phyloP scores from a whole-genome alignment of 2,113 vertebrate genomes.

The Malurus cyaneus region DNA sequence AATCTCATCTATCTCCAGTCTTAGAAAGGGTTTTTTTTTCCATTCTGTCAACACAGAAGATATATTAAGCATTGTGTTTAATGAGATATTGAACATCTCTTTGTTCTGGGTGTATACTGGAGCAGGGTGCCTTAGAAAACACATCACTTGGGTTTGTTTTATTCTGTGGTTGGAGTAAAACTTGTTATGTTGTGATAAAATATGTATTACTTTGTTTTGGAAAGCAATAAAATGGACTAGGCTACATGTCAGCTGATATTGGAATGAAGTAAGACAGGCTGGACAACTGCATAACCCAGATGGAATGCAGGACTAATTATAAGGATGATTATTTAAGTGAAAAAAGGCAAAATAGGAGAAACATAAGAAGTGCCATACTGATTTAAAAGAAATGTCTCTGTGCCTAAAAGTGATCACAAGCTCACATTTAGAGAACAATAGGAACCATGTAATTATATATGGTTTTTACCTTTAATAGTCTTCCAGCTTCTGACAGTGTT shows the following conservation, averaged over 20 bases:
- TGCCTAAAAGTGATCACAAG: background rate
- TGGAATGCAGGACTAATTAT: background rate
- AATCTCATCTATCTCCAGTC: background rate
- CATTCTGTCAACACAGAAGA: background rate
- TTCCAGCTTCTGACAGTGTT: background rate
- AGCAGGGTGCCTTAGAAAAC: slow-evolving; percentile 1
- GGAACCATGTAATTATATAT: background rate
- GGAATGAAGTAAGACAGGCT: background rate
- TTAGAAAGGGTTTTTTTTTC: background rate
- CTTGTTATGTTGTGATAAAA: background rate
- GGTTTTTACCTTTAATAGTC: background rate
- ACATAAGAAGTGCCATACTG: background rate
- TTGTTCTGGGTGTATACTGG: background rate
- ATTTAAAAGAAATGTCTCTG: background rate
- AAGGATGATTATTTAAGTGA: background rate
- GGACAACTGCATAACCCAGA: rapidly evolving
- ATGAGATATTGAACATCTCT: slow-evolving; percentile 34
- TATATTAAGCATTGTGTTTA: slow-evolving; percentile 22
- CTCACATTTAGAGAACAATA: background rate
- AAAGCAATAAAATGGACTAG: background rate
- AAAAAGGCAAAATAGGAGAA: background rate
- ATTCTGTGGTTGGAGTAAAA: background rate
- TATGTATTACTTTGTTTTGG: background rate
- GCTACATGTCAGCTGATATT: background rate
- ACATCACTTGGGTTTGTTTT: background rate